phyloP scores from a whole-genome alignment of 2,888 invertebrate genomes.

The Sipha maydis region DNA sequence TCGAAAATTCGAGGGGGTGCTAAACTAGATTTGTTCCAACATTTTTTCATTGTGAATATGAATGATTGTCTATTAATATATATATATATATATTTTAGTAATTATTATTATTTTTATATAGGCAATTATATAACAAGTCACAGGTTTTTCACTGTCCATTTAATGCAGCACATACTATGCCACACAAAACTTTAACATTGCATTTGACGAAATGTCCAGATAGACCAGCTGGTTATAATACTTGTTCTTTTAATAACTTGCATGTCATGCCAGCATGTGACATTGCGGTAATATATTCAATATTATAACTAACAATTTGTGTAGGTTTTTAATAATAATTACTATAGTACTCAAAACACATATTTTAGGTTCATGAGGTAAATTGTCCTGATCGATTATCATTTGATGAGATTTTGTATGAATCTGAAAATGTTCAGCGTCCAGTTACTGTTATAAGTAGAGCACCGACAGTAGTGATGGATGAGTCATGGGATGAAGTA shows the following conservation, averaged over 20 bases:
- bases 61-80: no score
- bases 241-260: neutral
- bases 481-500: conserved; percentile 25
- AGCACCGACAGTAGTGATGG: neutral
- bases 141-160: neutral
- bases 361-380: conserved; percentile 5
- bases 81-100: neutral
- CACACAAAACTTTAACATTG: neutral
- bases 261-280: neutral
- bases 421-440: neutral
- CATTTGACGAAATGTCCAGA: conserved; percentile 17
- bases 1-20: no score
- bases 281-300: conserved; percentile 9
- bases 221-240: neutral
- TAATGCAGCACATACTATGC: neutral
- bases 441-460: neutral
- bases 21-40: no score
- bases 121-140: neutral
- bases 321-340: neutral
- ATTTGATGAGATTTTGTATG: neutral
- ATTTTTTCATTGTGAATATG: no score
- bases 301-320: neutral
- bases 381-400: neutral
- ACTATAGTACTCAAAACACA: neutral
- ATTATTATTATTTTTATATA: neutral